phyloP scores from a whole-genome alignment of 2,113 vertebrate genomes.

The Fregetta grallaria region DNA sequence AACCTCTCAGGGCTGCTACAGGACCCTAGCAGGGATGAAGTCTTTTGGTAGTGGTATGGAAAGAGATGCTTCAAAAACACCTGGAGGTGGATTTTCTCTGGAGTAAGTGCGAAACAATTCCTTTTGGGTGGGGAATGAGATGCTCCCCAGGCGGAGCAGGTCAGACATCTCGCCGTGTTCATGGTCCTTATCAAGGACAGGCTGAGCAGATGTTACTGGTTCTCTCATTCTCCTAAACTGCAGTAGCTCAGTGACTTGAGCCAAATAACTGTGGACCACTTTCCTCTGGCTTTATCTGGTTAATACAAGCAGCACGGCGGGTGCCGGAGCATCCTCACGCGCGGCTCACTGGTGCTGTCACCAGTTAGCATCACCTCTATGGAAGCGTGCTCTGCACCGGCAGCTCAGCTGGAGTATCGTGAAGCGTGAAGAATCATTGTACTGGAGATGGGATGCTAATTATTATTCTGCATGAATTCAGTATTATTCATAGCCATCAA shows the following conservation, averaged over 20 bases:
- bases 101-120: rapidly evolving
- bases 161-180: rapidly evolving
- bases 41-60: not conserved
- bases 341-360: rapidly evolving
- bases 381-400: not conserved
- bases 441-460: not conserved
- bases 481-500: not conserved
- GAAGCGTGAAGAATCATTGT: not conserved
- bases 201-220: not conserved
- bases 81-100: not conserved
- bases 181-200: not conserved
- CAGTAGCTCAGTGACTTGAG: rapidly evolving
- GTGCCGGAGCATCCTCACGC: not conserved
- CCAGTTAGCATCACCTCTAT: rapidly evolving
- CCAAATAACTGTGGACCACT: rapidly evolving
- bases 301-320: rapidly evolving
- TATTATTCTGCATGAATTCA: not conserved
- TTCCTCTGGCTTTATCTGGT: not conserved
- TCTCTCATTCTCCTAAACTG: not conserved
- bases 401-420: not conserved
- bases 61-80: not conserved
- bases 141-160: not conserved
- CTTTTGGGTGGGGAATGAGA: not conserved
- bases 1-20: not conserved
- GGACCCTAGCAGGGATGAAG: not conserved